Evolutionary conservation across 2,888 invertebrate genomes (phyloP).

Genomic region (Perithous albicinctus): DNA sequence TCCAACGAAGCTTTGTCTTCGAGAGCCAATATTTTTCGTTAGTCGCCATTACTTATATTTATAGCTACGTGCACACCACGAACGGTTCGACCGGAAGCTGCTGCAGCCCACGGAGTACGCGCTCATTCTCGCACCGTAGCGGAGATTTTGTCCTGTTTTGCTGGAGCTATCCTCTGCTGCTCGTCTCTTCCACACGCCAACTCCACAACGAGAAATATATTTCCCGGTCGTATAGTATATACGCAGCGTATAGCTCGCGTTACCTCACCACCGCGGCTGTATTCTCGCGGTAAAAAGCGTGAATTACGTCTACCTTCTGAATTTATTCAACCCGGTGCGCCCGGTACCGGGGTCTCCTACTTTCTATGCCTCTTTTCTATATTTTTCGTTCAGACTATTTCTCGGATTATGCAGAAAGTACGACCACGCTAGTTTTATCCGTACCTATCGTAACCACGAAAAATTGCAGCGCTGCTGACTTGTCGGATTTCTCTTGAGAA

Average conservation of each 20-base stretch:
- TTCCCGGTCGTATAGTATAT: conserved; percentile 50
- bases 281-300: conserved; percentile 63
- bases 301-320: conserved; percentile 64
- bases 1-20: conserved; percentile 58
- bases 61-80: conserved; percentile 57
- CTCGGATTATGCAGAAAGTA: conserved; percentile 61
- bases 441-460: conserved; percentile 44
- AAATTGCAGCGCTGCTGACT: conserved; percentile 42
- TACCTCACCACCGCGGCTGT: conserved; percentile 44
- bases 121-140: conserved; percentile 36
- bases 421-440: conserved; percentile 39
- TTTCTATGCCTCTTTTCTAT: conserved; percentile 39
- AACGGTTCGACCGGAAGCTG: conserved; percentile 52
- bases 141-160: conserved; percentile 57
- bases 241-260: conserved; percentile 46
- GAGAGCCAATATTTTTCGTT: conserved; percentile 60
- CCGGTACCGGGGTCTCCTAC: conserved; percentile 36
- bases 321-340: conserved; percentile 65
- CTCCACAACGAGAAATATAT: conserved; percentile 57
- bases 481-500: conserved; percentile 25
- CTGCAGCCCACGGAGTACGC: conserved; percentile 40
- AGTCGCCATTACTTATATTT: conserved; percentile 66
- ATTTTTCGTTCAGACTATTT: conserved; percentile 43
- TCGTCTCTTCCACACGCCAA: conserved; percentile 52
- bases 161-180: conserved; percentile 11